Evolutionary conservation across 2,113 vertebrate genomes (phyloP).

Genomic region (Aramus guarauna): DNA sequence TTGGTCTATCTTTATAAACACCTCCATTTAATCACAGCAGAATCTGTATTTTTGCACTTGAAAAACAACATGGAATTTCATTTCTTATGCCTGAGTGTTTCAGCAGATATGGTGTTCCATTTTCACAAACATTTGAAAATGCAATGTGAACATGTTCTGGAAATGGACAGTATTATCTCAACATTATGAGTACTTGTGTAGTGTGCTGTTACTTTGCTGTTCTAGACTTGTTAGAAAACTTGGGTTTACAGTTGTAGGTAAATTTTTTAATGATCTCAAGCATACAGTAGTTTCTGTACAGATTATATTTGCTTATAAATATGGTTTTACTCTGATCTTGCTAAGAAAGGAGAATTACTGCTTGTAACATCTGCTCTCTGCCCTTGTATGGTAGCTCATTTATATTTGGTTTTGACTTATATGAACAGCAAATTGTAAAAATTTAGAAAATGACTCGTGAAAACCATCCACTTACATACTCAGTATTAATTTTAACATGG

Average conservation of each 20-base stretch:
- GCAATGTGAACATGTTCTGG: not conserved
- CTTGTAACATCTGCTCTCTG: not conserved
- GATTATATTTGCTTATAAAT: not conserved
- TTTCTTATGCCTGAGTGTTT: not conserved
- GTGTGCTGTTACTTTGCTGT: not conserved
- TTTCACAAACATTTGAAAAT: not conserved
- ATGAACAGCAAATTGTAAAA: not conserved
- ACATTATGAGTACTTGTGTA: not conserved
- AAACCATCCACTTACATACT: not conserved
- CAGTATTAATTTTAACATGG: not conserved
- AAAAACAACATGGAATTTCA: accelerated
- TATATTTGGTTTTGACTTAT: not conserved
- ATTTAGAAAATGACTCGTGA: not conserved
- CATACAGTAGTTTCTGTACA: not conserved
- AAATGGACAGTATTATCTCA: not conserved
- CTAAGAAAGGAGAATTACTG: not conserved
- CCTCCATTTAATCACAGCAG: not conserved
- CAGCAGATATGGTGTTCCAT: not conserved
- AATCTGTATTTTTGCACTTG: not conserved
- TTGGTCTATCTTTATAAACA: not conserved
- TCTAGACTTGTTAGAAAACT: not conserved
- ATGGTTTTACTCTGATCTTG: not conserved
- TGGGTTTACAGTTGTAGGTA: not conserved
- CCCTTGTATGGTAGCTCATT: not conserved
- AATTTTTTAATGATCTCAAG: not conserved